phyloP scores from a whole-genome alignment of 2,113 vertebrate genomes.

The Uria lomvia region DNA sequence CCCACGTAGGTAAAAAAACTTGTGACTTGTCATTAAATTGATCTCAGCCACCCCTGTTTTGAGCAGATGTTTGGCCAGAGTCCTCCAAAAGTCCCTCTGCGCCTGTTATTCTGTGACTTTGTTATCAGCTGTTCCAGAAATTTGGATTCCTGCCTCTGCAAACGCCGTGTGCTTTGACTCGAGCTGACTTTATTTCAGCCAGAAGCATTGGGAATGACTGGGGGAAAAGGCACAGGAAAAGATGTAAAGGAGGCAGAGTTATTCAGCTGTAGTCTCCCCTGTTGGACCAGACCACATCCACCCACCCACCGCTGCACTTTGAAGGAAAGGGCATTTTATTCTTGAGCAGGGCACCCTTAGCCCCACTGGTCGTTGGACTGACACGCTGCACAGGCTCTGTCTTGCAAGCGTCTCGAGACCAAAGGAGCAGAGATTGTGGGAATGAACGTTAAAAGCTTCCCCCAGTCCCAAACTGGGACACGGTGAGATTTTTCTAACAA shows the following conservation, averaged over 20 bases:
- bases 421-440: neutral
- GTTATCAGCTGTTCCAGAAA: neutral
- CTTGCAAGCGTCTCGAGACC: neutral
- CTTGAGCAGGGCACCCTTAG: neutral
- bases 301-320: fast-evolving
- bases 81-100: neutral
- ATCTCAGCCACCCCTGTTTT: neutral
- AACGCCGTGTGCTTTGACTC: neutral
- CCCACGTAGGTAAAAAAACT: fast-evolving
- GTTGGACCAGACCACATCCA: neutral
- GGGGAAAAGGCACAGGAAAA: neutral
- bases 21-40: neutral
- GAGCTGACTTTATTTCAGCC: neutral
- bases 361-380: fast-evolving
- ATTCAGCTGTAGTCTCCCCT: fast-evolving
- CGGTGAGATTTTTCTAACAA: neutral
- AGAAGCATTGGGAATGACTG: neutral
- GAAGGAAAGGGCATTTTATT: fast-evolving
- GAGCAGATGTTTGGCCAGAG: neutral
- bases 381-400: neutral
- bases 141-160: neutral
- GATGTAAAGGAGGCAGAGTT: too few relatives aligned
- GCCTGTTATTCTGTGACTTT: neutral
- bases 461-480: neutral
- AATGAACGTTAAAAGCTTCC: neutral